phyloP scores from a whole-genome alignment of 2,113 vertebrate species.

The Megaptera novaeangliae region DNA sequence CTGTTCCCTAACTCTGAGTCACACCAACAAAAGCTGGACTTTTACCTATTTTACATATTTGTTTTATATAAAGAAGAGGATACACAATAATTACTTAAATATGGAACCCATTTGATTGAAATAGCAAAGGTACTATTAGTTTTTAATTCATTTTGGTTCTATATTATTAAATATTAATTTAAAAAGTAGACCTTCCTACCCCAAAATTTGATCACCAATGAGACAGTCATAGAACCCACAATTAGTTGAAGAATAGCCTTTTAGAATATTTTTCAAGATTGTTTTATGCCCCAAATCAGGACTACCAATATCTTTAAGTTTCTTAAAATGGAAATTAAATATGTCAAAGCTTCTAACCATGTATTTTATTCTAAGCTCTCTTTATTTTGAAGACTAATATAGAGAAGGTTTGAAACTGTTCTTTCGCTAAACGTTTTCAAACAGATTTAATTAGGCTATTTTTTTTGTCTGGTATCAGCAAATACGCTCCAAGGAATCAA shows the following conservation, averaged over 20 bases:
- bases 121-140: background rate
- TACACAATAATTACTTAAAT: background rate
- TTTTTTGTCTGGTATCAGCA: conserved; percentile 36
- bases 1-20: background rate
- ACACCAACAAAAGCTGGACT: background rate
- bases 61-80: background rate
- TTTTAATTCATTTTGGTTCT: background rate
- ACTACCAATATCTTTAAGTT: background rate
- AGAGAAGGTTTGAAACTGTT: conserved; percentile 41
- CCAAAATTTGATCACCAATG: background rate
- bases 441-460: conserved; percentile 35
- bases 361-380: background rate
- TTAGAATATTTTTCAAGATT: background rate
- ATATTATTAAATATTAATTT: background rate
- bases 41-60: background rate
- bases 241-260: background rate
- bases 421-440: conserved; percentile 48
- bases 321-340: conserved; percentile 47
- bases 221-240: background rate
- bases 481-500: conserved; percentile 41
- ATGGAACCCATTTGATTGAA: background rate
- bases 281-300: background rate
- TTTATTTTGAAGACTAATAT: background rate
- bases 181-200: background rate
- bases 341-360: background rate